Evolutionary conservation across 2,888 invertebrate species (phyloP), one percentile per base, ranked within the genome.

Genomic region (Muschampia plurimacula): DNA sequence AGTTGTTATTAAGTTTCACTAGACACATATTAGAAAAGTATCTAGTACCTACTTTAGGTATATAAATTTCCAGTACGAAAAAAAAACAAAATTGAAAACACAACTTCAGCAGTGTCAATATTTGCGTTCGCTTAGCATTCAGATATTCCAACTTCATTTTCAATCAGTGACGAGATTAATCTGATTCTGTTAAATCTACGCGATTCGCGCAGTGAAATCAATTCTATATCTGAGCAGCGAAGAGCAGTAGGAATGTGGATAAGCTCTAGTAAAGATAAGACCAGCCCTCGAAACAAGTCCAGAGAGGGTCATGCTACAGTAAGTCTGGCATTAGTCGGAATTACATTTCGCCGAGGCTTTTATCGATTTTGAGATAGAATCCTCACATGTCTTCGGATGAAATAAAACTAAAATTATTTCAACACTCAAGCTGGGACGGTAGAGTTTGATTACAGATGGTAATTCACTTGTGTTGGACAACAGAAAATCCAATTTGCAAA

Each of bases 121-220:
- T 69, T 64, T 74, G 66, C 73, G 60, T 71, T 64, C 69, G 69
- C 52, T 13, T 67, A 67, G 52, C 74, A 75, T 68, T 76, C 68
- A 75, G 70, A 77, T 72, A 77, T 75, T 76, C 74, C 78, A 85
- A 87, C 83, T 86, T 85, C 86, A 82, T 86, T 89, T 91, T 87
- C 86, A 88, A 89, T 89, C 86, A 86, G 77, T 77, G 78, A 77
- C 79, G 78, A 79, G 86, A 86, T 86, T 87, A 88, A 89, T 88
- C 87, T 82, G 84, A 85, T 86, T 86, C 85, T 85, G 83, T 89
- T 84, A 83, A 84, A 85, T 87, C 84, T 84, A 79, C 77, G 81
- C 80, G 74, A 78, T 78, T 77, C 82, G 81, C 79, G 78, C 77
- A 74, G 76, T 76, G 77, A 78, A 89, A 87, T 87, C 85, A 87